These are phyloP conservation scores for Perizoma flavofasciatum DNA, from an alignment of 2,888 invertebrate species.

Conservation along the genomic window DNA sequence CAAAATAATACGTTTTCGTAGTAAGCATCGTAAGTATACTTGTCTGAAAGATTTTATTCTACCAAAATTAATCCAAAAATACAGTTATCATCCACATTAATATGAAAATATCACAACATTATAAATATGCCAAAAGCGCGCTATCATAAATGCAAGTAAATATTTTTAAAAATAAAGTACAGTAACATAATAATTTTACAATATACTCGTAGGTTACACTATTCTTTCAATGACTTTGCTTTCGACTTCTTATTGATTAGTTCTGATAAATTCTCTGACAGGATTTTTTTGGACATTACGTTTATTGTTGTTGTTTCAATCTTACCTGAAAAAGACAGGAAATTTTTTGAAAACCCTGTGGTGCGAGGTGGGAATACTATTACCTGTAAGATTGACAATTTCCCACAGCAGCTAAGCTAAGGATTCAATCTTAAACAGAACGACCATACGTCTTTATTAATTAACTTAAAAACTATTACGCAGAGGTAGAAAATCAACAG, in stretches of 20 bases:
- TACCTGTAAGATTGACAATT: too few species aligned
- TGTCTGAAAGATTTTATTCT: conserved; percentile 78
- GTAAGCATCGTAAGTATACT: conserved; percentile 67
- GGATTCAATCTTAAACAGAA: too few species aligned
- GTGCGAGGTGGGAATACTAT: neutral
- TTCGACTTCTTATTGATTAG: conserved; percentile 61
- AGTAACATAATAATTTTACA: conserved; percentile 73
- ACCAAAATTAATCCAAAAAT: conserved; percentile 75
- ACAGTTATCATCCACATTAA: conserved; percentile 75
- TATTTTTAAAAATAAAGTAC: conserved; percentile 73
- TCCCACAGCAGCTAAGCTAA: too few species aligned
- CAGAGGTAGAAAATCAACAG: too few species aligned
- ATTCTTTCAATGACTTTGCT: conserved; percentile 51
- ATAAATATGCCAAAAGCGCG: conserved; percentile 76
- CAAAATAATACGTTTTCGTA: conserved; percentile 46
- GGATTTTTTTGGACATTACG: conserved; percentile 40
- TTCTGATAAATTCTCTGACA: conserved; percentile 45
- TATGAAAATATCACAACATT: conserved; percentile 75
- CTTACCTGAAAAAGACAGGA: conserved; percentile 33
- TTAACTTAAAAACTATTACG: too few species aligned
- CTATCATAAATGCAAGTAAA: conserved; percentile 75
- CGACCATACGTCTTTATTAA: too few species aligned
- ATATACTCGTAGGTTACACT: conserved; percentile 56
- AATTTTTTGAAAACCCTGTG: neutral
- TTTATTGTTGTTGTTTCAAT: conserved; percentile 30